Evolutionary conservation across 2,888 invertebrate species (phyloP), one percentile per base, ranked within the genome.

Genomic region (Sisyra terminalis): DNA sequence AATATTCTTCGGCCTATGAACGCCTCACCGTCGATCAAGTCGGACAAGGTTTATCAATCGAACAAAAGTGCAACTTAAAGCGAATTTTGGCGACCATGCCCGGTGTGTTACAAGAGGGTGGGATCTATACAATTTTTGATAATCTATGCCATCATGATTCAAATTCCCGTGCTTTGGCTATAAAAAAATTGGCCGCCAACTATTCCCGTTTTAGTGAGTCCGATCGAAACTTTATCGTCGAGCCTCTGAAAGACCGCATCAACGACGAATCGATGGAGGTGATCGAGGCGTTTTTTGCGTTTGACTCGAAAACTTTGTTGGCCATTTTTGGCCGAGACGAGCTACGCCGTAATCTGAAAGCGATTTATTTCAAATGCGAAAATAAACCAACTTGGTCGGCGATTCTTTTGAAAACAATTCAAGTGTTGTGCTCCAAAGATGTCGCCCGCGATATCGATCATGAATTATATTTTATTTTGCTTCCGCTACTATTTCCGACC

Each of bases 71-170:
- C 7, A 24, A 24, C 7, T 24, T 24, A 24, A 24, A 24, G 7
- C 24, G 24, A 24, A 24, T 24, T 5, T 7, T 24, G 3, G 24
- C 24, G 24, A 7, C 24, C 7, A 24, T 24, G 24, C 24, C 24
- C 7, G 24, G 24, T 5, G 24, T 24, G 24, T 52, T 84, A 1
- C 67, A 70, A 46, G 69, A 63, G 16, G 56, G 86, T 2, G 86
- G 87, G 58, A 66, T 24, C 7, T 24, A 24, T 24, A 5, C 70
- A 42, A 63, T 81, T 0, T 75, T 79, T 51, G 73, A 81, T 54
- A 77, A 78, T 49, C 59, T 89, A 1, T 80, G 84, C 51, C 84
- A 90, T 57, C 65, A 75, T 0, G 77, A 73, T 51, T 58, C 76
- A 0, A 61, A 70, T 38, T 65, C 82, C 42, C 70, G 90, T 48